Base-by-base conservation (phyloP, 2,888 invertebrate genomes). In the Cosmia trapezina region DNA sequence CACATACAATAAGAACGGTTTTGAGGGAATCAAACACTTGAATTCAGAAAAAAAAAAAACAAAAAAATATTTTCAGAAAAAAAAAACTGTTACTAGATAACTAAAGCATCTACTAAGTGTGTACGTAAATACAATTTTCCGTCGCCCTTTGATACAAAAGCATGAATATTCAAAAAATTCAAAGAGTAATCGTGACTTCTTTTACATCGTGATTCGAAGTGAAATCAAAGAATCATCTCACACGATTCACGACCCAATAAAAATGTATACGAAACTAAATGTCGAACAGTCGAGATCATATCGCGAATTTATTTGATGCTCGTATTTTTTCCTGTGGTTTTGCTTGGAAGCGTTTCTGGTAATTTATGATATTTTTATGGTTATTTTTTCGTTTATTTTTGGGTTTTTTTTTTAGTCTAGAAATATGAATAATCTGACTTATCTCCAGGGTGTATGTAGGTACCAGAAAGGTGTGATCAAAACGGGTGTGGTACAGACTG, bases 201-300 rank as follows among this genome's bases (percentile, higher is more conserved):
- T 75, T 76, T 76, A 71, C 54, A 67, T 85, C 88, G 88, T 87
- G 86, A 87, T 86, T 70, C 79, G 28, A 81, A 83, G 74, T 72
- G 80, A 84, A 85, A 88, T 88, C 88, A 78, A 73, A 79, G 76
- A 70, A 68, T 72, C 78, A 86, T 88, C 86, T 88, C 83, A 86
- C 86, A 83, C 87, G 85, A 83, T 83, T 86, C 86, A 86, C 87
- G 83, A 77, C 74, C 65, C 75, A 84, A 85, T 85, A 87, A 86
- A 84, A 84, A 82, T 65, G 54, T 56, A 63, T 73, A 56, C 72
- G 60, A 85, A 82, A 80, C 83, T 75, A 76, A 89, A 87, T 86
- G 87, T 81, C 87, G 75, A 80, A 79, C 69, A 61, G 78, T 75
- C 71, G 57, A 85, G 88, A 89, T 87, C 68, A 79, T 84, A 89